Evolutionary conservation across 2,888 invertebrate species (phyloP), one percentile per base, ranked within the genome.

Genomic region (Teleiodes luculella): DNA sequence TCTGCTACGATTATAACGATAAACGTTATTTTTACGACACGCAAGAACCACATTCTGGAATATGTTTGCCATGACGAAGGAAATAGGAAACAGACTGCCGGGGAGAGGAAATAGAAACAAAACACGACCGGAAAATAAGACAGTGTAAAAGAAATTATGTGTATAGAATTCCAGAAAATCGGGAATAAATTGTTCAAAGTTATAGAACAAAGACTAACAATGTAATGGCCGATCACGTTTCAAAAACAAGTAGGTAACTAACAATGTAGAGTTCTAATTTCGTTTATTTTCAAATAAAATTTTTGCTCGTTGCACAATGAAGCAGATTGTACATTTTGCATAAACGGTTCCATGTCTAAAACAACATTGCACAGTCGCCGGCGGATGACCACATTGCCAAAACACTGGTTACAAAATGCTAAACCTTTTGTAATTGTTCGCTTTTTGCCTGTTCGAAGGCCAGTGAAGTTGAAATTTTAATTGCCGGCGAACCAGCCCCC

Each of bases 11-110:
- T 85, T 86, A 83, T 80, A 81, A 81, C 80, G 82, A 83, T 78
- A 77, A 75, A 78, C 78, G 83, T 83, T 80, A 83, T 84, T 83
- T 82, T 80, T 79, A 84, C 78, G 78, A 78, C 75, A 69, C 67
- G 65, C 72, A 71, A 76, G 63, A 13, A 24, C n/a, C n/a, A 72
- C 76, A 69, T 72, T 75, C 69, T 64, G 56, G 55, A 43, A 5
- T 6, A 6, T 24, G 24, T 24, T 24, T 64, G 68, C 74, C 74
- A 72, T 72, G 54, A 53, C 52, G 60, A 56, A 66, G 71, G 74
- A 77, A 74, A 51, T 51, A 16, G 51, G 41, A 49, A 49, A 37
- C 49, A 37, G 36, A 37, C 37, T 20, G 35, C 14, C 16, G 20
- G 49, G 31, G 24, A 18, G 11, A 36, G 52, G 55, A 55, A 52